These are phyloP conservation scores for Gadopsis marmoratus DNA, from an alignment of 2,797 vertebrate species.

Conservation along the genomic window DNA sequence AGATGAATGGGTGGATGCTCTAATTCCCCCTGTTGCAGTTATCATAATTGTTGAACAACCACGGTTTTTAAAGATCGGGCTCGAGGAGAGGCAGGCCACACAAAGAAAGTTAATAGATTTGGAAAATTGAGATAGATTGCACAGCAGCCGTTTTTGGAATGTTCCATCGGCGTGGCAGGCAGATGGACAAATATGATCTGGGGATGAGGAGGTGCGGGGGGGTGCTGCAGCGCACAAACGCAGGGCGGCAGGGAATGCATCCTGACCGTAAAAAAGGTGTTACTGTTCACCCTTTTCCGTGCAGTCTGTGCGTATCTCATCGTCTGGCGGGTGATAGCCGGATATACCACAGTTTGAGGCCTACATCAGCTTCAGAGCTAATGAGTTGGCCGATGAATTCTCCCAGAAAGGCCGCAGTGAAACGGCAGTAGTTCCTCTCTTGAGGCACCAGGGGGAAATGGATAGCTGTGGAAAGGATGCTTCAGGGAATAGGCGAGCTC, in stretches of 20 bases:
- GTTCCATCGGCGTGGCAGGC: slow-evolving; percentile 76
- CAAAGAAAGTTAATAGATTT: slow-evolving; percentile 88
- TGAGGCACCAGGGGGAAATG: slow-evolving; percentile 88
- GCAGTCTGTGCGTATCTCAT: slow-evolving; percentile 39
- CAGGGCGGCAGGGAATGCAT: slow-evolving; percentile 55
- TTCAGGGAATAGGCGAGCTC: slow-evolving; percentile 73
- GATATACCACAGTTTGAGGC: slow-evolving; percentile 70
- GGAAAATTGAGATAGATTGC: slow-evolving; percentile 87
- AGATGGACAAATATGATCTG: slow-evolving; percentile 84
- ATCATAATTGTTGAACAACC: slow-evolving; percentile 89
- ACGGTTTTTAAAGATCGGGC: slow-evolving; percentile 84
- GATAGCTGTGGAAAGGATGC: slow-evolving; percentile 84
- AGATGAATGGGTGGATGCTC: slow-evolving; percentile 88
- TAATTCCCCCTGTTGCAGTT: slow-evolving; percentile 86
- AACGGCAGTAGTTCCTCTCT: slow-evolving; percentile 82
- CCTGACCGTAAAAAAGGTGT: slow-evolving; percentile 71
- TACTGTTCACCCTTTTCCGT: slow-evolving; percentile 59
- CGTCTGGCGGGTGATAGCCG: slow-evolving; percentile 38
- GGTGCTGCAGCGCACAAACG: slow-evolving; percentile 41
- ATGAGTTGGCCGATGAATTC: slow-evolving; percentile 50
- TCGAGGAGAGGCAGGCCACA: slow-evolving; percentile 77
- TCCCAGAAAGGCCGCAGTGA: slow-evolving; percentile 47
- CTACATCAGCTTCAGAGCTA: slow-evolving; percentile 49
- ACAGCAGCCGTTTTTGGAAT: slow-evolving; percentile 75
- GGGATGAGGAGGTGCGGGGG: slow-evolving; percentile 54